These are phyloP conservation scores for Agonopterix heracliana DNA, from an alignment of 2,888 invertebrate genomes.

Conservation along the genomic window DNA sequence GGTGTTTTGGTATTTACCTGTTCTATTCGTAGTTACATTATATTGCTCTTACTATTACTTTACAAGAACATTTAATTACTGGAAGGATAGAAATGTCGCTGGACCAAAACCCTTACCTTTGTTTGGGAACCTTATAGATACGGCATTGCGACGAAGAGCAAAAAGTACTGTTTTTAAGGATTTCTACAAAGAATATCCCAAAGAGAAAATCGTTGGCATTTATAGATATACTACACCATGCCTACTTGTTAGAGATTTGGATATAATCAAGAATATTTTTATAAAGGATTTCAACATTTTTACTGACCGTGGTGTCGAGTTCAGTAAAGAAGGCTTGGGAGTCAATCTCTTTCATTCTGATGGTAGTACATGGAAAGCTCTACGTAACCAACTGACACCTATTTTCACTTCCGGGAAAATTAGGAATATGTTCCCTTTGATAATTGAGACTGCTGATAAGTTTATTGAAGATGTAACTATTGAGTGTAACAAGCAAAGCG, in stretches of 20 bases:
- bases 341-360: conserved; percentile 42
- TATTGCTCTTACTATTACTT: conserved; percentile 28
- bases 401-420: conserved; percentile 48
- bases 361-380: conserved; percentile 37
- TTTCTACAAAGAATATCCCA: conserved; percentile 31
- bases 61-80: conserved; percentile 39
- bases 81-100: conserved; percentile 33
- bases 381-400: conserved; percentile 40
- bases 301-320: conserved; percentile 36
- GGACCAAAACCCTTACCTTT: conserved; percentile 32
- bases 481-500: conserved; percentile 15
- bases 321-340: conserved; percentile 36
- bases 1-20: too few relatives aligned
- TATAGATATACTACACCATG: conserved; percentile 39
- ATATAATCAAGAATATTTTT: conserved; percentile 41
- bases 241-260: conserved; percentile 40
- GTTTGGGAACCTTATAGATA: conserved; percentile 38
- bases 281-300: conserved; percentile 48
- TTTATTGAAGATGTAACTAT: conserved; percentile 26
- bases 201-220: conserved; percentile 45
- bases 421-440: conserved; percentile 44
- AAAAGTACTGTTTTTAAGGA: conserved; percentile 24
- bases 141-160: conserved; percentile 24
- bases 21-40: too few relatives aligned
- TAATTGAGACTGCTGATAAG: conserved; percentile 31